A percentile compares a stretch with the other conserved stretches of the same genome.
Conservation (phyloP, 2,113 vertebrate species). For the Phalacrocorax brasilianus region DNA sequence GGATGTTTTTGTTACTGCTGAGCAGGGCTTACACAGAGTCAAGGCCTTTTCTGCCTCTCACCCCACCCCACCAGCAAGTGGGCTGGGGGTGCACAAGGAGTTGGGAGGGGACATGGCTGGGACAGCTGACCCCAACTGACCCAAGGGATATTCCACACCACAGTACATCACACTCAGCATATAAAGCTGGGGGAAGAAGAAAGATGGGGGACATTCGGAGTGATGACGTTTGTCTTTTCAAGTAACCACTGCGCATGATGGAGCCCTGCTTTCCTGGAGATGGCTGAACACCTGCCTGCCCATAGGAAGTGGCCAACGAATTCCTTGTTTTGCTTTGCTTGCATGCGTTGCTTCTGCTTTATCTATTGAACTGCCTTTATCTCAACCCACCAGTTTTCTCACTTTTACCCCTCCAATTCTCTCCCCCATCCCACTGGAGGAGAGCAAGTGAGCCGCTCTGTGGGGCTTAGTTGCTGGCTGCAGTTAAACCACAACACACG, state of each 20-base stretch:
- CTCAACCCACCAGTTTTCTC: not conserved
- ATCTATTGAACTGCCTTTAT: not conserved
- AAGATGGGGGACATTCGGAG: not conserved
- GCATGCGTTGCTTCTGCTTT: fast-evolving
- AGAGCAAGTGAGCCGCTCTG: not conserved
- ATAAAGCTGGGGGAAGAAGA: not conserved
- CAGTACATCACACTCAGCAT: not conserved
- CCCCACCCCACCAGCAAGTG: not conserved
- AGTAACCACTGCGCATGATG: not conserved
- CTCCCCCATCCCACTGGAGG: not conserved
- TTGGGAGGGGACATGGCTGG: not conserved
- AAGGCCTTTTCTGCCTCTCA: not conserved
- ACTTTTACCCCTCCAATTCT: not conserved
- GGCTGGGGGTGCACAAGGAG: not conserved
- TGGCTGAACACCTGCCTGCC: not conserved
- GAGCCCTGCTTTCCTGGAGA: not conserved
- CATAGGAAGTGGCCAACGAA: not conserved
- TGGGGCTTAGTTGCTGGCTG: no score
- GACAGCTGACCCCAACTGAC: not conserved
- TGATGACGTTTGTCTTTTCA: no score
- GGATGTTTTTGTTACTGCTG: not conserved
- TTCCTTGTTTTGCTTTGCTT: not conserved
- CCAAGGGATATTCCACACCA: not conserved
- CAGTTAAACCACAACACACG: not conserved
- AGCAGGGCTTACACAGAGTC: not conserved